These are phyloP conservation scores for Tipula unca DNA, from an alignment of 2,888 invertebrate genomes.

Conservation along the genomic window DNA sequence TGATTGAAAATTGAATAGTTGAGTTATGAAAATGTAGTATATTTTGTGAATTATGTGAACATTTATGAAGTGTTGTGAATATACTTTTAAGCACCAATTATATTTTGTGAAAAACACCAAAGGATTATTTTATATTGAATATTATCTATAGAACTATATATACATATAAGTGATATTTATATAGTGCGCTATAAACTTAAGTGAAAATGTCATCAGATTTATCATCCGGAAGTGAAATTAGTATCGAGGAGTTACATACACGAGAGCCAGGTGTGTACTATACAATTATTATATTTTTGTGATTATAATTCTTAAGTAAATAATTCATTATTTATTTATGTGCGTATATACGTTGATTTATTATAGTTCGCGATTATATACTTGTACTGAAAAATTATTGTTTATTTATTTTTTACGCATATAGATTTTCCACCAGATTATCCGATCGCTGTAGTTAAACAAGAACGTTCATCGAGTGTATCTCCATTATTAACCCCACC, in stretches of 20 bases:
- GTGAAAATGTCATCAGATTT: slow-evolving; percentile 42
- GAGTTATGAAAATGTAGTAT: neutral
- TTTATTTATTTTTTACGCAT: neutral
- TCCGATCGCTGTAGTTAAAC: slow-evolving; percentile 52
- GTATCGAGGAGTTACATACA: slow-evolving; percentile 41
- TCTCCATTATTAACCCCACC: slow-evolving; percentile 61
- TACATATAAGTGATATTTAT: slow-evolving; percentile 1
- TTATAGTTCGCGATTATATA: neutral
- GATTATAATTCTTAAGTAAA: no score
- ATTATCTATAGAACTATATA: neutral
- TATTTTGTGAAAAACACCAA: neutral
- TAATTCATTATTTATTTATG: neutral
- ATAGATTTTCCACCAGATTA: slow-evolving; percentile 53
- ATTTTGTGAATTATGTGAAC: slow-evolving; percentile 17
- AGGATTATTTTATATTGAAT: neutral
- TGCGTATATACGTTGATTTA: neutral
- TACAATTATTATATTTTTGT: neutral
- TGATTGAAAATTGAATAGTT: neutral
- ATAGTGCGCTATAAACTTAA: neutral
- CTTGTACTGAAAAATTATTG: neutral
- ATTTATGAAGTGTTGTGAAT: neutral
- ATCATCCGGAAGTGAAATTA: slow-evolving; percentile 41
- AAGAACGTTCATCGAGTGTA: slow-evolving; percentile 49
- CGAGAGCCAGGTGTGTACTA: slow-evolving; percentile 40
- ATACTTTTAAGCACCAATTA: neutral